Conservation (phyloP, 1,140 invertebrate species). For the Drosophila nikananu region DNA sequence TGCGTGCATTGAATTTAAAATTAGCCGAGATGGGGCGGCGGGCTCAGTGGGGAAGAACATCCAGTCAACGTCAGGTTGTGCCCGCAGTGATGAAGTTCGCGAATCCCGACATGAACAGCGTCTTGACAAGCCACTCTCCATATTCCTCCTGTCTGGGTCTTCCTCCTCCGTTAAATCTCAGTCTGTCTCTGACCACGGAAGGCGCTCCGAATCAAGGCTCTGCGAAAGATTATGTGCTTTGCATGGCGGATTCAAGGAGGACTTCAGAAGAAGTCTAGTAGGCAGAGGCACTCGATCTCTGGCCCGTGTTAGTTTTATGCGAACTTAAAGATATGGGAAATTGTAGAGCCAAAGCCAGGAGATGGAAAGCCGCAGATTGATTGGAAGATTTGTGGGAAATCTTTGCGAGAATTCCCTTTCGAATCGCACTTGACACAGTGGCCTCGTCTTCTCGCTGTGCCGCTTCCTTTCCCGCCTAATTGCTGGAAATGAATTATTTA, state of each 20-base stretch:
- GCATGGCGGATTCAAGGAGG: constrained; percentile 38
- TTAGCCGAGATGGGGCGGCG: constrained; percentile 44
- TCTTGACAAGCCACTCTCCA: constrained; percentile 30
- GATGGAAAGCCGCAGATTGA: constrained; percentile 8
- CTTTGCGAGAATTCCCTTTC: constrained; percentile 6
- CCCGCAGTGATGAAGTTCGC: constrained; percentile 51
- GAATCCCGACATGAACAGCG: constrained; percentile 32
- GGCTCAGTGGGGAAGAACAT: constrained; percentile 1
- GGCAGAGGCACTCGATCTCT: constrained; percentile 1
- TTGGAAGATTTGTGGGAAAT: constrained; percentile 8
- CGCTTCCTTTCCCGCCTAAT: constrained; percentile 61
- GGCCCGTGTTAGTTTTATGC: constrained; percentile 50
- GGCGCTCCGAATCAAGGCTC: constrained; percentile 51
- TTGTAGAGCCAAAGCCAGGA: not conserved
- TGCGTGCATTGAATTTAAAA: constrained; percentile 82
- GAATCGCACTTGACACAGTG: constrained; percentile 39
- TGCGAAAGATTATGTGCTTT: constrained; percentile 39
- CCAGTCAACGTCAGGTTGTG: constrained; percentile 48
- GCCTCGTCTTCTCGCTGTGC: constrained; percentile 25
- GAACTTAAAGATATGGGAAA: constrained; percentile 24
- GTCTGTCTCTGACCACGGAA: constrained; percentile 27
- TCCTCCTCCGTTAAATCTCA: constrained; percentile 38
- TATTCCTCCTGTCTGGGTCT: constrained; percentile 1
- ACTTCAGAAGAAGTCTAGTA: not conserved
- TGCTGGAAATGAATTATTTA: constrained; percentile 84